Conservation (phyloP, 2,888 invertebrate genomes). For the Phyllotreta striolata region DNA sequence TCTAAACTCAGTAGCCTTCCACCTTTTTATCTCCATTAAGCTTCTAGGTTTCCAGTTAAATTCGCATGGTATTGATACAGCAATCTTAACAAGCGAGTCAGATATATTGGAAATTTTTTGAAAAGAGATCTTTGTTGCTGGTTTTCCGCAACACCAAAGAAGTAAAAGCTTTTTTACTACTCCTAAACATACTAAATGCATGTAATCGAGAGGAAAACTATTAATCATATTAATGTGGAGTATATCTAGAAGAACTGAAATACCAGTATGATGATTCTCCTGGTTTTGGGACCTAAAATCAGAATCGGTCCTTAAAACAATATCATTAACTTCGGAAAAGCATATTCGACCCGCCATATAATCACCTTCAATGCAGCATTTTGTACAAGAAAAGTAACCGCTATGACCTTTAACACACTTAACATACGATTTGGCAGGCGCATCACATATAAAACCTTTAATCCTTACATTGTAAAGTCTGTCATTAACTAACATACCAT, state of each 20-base stretch:
- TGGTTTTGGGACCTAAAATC: not conserved
- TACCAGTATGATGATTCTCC: not conserved
- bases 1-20: slow-evolving; percentile 7
- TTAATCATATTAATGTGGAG: not conserved
- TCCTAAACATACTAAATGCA: not conserved
- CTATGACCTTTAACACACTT: too few relatives aligned
- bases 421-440: too few relatives aligned
- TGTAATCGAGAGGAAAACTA: not conserved
- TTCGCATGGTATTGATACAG: not conserved
- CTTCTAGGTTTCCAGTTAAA: slow-evolving; percentile 3
- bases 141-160: slow-evolving; percentile 1
- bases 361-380: not conserved
- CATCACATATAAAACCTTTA: too few relatives aligned
- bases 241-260: not conserved
- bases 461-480: too few relatives aligned
- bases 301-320: not conserved
- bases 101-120: not conserved
- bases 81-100: not conserved
- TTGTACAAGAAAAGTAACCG: too few relatives aligned
- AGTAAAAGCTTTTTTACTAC: slow-evolving; percentile 1
- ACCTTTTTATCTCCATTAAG: not conserved
- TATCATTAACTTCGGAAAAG: not conserved
- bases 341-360: not conserved
- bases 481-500: too few relatives aligned
- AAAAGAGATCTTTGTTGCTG: not conserved